These are phyloP conservation scores for Cantharis flavilabris DNA, from an alignment of 2,888 invertebrate genomes.

Conservation along the genomic window DNA sequence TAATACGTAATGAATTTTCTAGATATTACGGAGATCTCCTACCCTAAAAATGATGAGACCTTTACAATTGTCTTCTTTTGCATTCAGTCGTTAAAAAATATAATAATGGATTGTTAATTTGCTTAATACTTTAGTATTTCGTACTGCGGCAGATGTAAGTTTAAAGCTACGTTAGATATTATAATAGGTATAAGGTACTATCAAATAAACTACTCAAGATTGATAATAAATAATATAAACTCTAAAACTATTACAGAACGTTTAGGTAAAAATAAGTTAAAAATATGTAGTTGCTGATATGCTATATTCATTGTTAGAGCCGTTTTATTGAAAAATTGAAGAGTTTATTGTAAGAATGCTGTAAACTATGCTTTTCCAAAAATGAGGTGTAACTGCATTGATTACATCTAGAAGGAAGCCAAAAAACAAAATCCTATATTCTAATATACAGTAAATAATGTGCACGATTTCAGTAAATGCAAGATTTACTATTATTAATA, in stretches of 20 bases:
- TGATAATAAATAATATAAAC: background rate
- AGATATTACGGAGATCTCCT: slow-evolving; percentile 34
- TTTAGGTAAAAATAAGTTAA: background rate
- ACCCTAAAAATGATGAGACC: slow-evolving; percentile 42
- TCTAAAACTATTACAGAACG: background rate
- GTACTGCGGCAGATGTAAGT: background rate
- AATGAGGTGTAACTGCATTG: too few species aligned
- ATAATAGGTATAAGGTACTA: background rate
- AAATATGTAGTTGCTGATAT: background rate
- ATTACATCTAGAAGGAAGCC: too few species aligned
- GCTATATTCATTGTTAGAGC: background rate
- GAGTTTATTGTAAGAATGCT: too few species aligned
- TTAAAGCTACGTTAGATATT: background rate
- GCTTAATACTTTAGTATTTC: background rate
- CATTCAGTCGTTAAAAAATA: slow-evolving; percentile 2
- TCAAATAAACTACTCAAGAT: background rate
- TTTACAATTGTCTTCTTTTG: slow-evolving; percentile 11
- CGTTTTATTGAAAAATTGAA: background rate
- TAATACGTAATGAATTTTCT: slow-evolving; percentile 4
- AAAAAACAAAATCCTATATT: too few species aligned
- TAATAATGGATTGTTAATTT: background rate
- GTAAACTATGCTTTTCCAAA: too few species aligned
- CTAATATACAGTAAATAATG: too few species aligned
- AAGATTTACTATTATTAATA: too few species aligned
- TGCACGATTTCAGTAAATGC: too few species aligned